Evolutionary conservation across 2,888 invertebrate species (phyloP), one percentile per base, ranked within the genome.

Genomic region (Leptopilina drosophilae): DNA sequence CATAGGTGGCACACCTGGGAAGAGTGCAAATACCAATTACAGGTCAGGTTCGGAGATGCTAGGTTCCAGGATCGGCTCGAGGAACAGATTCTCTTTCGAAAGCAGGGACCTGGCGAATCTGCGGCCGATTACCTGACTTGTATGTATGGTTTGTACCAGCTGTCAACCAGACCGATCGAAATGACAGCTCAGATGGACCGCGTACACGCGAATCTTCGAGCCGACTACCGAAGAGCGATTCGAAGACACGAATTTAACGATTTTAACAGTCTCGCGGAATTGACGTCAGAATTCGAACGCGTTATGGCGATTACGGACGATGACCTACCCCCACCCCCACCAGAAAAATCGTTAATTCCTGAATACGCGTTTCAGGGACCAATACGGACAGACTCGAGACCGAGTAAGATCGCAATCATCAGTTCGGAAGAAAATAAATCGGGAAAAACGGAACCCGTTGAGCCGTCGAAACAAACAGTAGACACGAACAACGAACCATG

Each of bases 161-260:
- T 65, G 64, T 76, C 78, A 5, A 59, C 78, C 40, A 12, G 64
- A 11, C 64, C 78, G 7, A 11, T 3, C 49, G 64, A 66, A 14
- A 64, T 80, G 12, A 3, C 5, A 7, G 76, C 76, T 20, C 80
- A 80, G 65, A 64, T 80, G 2, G 80, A 80, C 56, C 15, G 78
- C 33, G 53, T 77, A 1, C 78, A 69, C 49, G 73, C 78, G 46
- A 80, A 80, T 66, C 77, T 80, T 56, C 53, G 67, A 5, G 76
- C 76, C 2, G 78, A 81, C 20, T 62, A 78, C 66, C 53, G 62
- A 12, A 56, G 56, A n/a, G 12, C 14, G 3, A 14, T 56, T 12
- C 56, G 14, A 3, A 0, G 56, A 1, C 56, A 56, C 56, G 56
- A 56, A n/a, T 56, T 56, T n/a, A 4, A 14, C 2, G 56, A 56